Evolutionary conservation across 2,888 invertebrate species (phyloP).

Genomic region (Camptogramma bilineatum): DNA sequence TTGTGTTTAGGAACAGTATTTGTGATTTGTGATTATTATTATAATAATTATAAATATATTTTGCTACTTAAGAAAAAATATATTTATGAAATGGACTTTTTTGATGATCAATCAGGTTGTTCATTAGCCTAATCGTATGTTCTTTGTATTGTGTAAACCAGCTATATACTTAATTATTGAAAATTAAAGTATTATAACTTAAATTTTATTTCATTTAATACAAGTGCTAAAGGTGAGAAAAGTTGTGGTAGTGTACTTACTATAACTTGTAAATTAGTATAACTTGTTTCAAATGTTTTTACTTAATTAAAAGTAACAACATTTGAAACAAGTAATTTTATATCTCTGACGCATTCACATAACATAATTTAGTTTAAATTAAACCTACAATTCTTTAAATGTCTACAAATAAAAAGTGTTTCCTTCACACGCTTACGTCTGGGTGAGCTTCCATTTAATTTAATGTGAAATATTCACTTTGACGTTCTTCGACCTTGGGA

Average conservation of each 20-base stretch:
- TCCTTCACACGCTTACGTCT: conserved; percentile 11
- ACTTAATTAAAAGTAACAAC: no score
- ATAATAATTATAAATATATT: no score
- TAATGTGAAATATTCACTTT: conserved; percentile 21
- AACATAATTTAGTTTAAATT: background rate
- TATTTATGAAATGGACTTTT: background rate
- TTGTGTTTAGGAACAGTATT: conserved; percentile 9
- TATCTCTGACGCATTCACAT: no score
- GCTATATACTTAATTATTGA: background rate
- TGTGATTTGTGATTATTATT: no score
- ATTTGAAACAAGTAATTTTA: background rate
- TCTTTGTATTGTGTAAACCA: background rate
- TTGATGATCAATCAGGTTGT: background rate
- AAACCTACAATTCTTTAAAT: background rate
- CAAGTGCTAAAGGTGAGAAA: background rate
- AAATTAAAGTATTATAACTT: background rate
- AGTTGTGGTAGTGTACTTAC: background rate
- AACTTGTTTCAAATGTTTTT: no score
- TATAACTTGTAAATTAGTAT: no score
- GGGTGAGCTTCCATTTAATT: conserved; percentile 19
- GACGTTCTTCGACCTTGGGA: conserved; percentile 43
- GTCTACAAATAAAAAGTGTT: conserved; percentile 10
- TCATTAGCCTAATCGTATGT: background rate
- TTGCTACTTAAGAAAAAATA: background rate
- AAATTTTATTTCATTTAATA: background rate